Evolutionary conservation across 1,140 invertebrate species (phyloP), one percentile per base, ranked within the genome.

Genomic region (Sarcophaga bullata): DNA sequence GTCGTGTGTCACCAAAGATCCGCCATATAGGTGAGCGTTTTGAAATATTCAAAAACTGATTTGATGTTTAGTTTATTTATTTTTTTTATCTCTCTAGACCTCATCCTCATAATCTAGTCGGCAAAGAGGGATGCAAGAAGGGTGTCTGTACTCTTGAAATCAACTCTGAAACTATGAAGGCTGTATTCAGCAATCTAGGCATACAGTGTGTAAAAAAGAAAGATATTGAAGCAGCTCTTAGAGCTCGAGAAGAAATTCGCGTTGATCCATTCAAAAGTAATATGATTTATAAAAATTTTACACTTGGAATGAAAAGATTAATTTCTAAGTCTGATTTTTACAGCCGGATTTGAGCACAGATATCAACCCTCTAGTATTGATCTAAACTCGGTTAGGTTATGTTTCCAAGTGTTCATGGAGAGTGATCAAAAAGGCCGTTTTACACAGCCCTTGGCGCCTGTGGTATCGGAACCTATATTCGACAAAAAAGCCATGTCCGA

Each of bases 401-500:
- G 97, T 91, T 99, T 99, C 91, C 97, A 99, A 95, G 97, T 97
- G 47, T 98, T 98, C 89, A 90, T 98, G 58, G 92, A 93, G 76
- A 92, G 93, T 68, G 92, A 93, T 82, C 95, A 95, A 73, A 94
- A 95, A 87, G 96, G 96, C 85, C 95, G 94, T 15, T 91, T 94
- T 50, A 94, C 95, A 6, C 90, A 37, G 25, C 25, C 25, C 25
- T 37, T 99, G n/a, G 91, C 92, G 54, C 95, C 98, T 0, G 94
- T 98, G 8, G 96, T 98, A 8, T 98, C 97, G 0, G 96, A 98
- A 83, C 93, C 96, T 10, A 98, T 99, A 86, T 98, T 95, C 91
- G 98, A 99, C 90, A 98, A 98, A 93, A 99, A 99, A 91, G 96
- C 97, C 8, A 96, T 97, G 93, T 96, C 94, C 85, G 97, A 98